These are phyloP conservation scores for Antheraea mylitta DNA, from an alignment of 1,140 invertebrate genomes.

Conservation along the genomic window DNA sequence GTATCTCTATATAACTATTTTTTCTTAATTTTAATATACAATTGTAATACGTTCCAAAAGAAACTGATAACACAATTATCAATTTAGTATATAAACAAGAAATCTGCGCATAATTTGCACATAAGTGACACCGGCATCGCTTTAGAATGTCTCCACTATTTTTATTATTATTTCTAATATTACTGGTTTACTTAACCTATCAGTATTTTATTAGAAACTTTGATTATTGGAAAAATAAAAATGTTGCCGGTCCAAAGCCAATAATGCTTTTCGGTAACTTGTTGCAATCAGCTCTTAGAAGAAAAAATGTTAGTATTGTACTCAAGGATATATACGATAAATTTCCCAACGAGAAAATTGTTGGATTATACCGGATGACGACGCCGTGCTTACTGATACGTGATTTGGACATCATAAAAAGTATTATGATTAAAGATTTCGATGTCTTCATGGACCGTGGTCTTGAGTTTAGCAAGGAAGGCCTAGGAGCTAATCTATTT, in stretches of 20 bases:
- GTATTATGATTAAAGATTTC: slow-evolving; percentile 77
- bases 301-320: slow-evolving; percentile 25
- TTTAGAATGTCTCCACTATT: too few species aligned
- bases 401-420: slow-evolving; percentile 81
- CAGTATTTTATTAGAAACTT: slow-evolving; percentile 33
- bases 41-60: too few species aligned
- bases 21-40: too few species aligned
- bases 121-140: too few species aligned
- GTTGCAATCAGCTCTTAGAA: slow-evolving; percentile 26
- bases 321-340: slow-evolving; percentile 37
- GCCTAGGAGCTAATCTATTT: slow-evolving; percentile 70
- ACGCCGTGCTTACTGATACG: slow-evolving; percentile 75
- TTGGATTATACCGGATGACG: slow-evolving; percentile 53
- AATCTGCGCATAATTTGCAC: too few species aligned
- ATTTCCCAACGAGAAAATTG: slow-evolving; percentile 45
- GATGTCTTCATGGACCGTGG: slow-evolving; percentile 63
- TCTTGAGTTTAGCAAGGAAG: slow-evolving; percentile 71
- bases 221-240: slow-evolving; percentile 35
- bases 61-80: too few species aligned
- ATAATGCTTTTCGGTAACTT: slow-evolving; percentile 35
- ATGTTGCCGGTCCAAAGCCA: slow-evolving; percentile 30
- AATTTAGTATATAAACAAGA: too few species aligned
- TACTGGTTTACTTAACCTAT: slow-evolving; percentile 8
- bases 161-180: too few species aligned
- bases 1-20: too few species aligned